Percentiles rank a stretch among this genome's conserved stretches.
Evolutionary conservation across 2,797 vertebrate genomes (phyloP).

Genomic region (Acestrorhynchus altus): DNA sequence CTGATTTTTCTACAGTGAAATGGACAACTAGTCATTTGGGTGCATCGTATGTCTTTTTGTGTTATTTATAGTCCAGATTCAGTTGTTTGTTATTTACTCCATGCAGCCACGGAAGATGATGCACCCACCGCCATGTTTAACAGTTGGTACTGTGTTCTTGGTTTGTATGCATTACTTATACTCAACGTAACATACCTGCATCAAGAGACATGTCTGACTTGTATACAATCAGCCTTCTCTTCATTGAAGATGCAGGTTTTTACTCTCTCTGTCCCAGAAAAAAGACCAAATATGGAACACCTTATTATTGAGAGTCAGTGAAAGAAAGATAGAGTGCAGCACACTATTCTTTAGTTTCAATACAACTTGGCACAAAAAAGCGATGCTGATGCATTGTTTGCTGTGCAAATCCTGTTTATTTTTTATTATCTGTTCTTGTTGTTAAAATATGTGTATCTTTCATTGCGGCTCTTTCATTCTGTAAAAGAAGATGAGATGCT

Average conservation of each 20-base stretch:
- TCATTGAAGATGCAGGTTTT: no score
- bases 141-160: no score
- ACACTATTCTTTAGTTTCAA: not conserved
- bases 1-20: no score
- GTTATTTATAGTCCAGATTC: not conserved
- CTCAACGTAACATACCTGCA: no score
- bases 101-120: no score
- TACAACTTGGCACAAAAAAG: conserved; percentile 10
- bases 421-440: conserved; percentile 31
- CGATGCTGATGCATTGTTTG: conserved; percentile 27
- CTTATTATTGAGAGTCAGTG: not conserved
- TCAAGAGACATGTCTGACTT: no score
- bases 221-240: no score
- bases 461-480: conserved; percentile 28
- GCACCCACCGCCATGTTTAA: no score
- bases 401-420: conserved; percentile 36
- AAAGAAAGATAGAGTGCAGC: not conserved
- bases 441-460: conserved; percentile 31
- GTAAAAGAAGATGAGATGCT: conserved; percentile 40
- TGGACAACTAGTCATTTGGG: not conserved
- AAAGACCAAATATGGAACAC: no score
- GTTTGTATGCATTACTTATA: no score
- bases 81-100: no score
- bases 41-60: not conserved
- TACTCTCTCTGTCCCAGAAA: no score